Evolutionary conservation across 2,888 invertebrate genomes (phyloP).

Genomic region (Griposia aprilina): DNA sequence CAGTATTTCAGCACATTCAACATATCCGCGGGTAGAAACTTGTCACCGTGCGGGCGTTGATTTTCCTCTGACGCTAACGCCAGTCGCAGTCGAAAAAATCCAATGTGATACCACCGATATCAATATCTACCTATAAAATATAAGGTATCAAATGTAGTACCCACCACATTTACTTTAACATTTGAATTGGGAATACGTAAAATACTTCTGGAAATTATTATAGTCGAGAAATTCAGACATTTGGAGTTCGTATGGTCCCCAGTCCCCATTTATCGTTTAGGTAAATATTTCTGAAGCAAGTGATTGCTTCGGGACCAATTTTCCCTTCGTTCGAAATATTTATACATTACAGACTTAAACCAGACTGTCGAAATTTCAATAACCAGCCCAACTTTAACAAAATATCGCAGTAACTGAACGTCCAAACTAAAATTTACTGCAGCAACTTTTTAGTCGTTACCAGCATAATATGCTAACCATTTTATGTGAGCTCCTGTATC

Average conservation of each 20-base stretch:
- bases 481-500: conserved; percentile 50
- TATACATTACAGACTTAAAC: conserved; percentile 36
- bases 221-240: conserved; percentile 21
- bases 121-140: background rate
- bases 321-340: conserved; percentile 41
- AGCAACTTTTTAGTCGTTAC: conserved; percentile 67
- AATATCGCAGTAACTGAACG: conserved; percentile 65
- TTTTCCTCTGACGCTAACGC: conserved; percentile 31
- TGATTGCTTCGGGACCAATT: conserved; percentile 36
- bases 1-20: conserved; percentile 17
- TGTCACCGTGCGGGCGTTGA: conserved; percentile 38
- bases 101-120: background rate
- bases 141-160: background rate
- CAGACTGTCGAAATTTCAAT: conserved; percentile 67
- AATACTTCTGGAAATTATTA: conserved; percentile 3
- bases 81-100: conserved; percentile 14
- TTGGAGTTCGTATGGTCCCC: background rate
- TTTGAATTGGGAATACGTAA: conserved; percentile 25
- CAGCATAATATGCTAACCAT: conserved; percentile 62
- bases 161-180: background rate
- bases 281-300: conserved; percentile 28
- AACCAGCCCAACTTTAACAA: conserved; percentile 70
- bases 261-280: conserved; percentile 30
- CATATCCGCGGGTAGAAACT: conserved; percentile 8
- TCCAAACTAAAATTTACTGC: conserved; percentile 69